These are phyloP conservation scores for Phortica variegata DNA, from an alignment of 1,140 invertebrate genomes.

Conservation along the genomic window DNA sequence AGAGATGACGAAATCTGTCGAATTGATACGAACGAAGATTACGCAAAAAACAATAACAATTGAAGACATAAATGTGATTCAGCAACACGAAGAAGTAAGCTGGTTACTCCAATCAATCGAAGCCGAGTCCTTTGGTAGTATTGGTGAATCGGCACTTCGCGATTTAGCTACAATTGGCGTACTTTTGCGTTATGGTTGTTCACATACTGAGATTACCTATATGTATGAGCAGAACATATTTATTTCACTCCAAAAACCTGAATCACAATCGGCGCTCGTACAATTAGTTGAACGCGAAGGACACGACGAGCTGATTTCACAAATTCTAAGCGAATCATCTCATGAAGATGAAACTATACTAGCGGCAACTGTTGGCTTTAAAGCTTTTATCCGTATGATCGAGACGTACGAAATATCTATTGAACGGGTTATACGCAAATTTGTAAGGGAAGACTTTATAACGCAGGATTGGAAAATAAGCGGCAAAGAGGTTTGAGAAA, in stretches of 20 bases:
- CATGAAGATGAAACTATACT: constrained; percentile 72
- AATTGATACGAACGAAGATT: constrained; percentile 48
- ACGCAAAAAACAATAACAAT: constrained; percentile 40
- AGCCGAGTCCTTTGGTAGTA: constrained; percentile 74
- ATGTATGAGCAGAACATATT: constrained; percentile 77
- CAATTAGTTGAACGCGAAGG: constrained; percentile 79
- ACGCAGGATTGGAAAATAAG: constrained; percentile 71
- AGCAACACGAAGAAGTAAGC: constrained; percentile 65
- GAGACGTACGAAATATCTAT: constrained; percentile 76
- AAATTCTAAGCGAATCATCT: constrained; percentile 77
- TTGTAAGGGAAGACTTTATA: constrained; percentile 79
- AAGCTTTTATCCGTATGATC: constrained; percentile 81
- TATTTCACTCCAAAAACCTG: constrained; percentile 72
- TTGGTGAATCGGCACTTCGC: constrained; percentile 72
- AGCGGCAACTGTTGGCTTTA: constrained; percentile 76
- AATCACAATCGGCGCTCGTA: constrained; percentile 78
- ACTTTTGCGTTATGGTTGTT: constrained; percentile 71
- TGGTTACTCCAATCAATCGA: constrained; percentile 72
- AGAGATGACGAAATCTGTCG: constrained; percentile 42
- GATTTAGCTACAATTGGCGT: constrained; percentile 81
- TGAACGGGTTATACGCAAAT: constrained; percentile 79
- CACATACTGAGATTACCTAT: constrained; percentile 74
- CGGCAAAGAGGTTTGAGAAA: constrained; percentile 53
- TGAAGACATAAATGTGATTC: constrained; percentile 44
- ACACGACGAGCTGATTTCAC: constrained; percentile 73